Conservation (phyloP, 2,113 vertebrate species). For the Sprattus sprattus region DNA sequence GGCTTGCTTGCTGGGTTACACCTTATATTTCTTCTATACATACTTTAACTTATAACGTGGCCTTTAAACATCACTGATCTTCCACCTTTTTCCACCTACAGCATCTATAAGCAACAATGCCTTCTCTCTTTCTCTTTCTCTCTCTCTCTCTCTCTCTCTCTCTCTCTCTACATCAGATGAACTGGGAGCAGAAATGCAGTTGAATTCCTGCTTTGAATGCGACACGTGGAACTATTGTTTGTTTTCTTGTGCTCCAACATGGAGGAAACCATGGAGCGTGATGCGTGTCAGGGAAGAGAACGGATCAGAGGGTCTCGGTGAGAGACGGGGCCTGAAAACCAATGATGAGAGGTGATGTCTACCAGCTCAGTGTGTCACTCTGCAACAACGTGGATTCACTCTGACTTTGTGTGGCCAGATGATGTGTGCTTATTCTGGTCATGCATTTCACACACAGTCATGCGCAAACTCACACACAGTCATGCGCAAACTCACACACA, state of each 20-base stretch:
- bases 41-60: neutral
- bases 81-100: neutral
- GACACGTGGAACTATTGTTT: conserved; percentile 19
- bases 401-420: neutral
- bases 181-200: neutral
- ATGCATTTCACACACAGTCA: conserved; percentile 7
- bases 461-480: conserved; percentile 6
- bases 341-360: conserved; percentile 13
- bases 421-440: neutral
- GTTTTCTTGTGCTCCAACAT: neutral
- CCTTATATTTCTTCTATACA: neutral
- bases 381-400: neutral
- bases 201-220: neutral
- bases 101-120: neutral
- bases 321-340: conserved; percentile 23
- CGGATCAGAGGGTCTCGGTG: conserved; percentile 7
- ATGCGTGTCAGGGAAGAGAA: conserved; percentile 25
- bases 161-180: neutral
- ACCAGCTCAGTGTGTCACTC: conserved; percentile 32
- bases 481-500: neutral
- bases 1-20: no score
- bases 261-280: neutral
- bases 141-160: no score
- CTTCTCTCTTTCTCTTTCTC: no score
- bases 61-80: neutral